These are phyloP conservation scores for Cairina moschata DNA, from an alignment of 2,113 vertebrate species.

Conservation along the genomic window DNA sequence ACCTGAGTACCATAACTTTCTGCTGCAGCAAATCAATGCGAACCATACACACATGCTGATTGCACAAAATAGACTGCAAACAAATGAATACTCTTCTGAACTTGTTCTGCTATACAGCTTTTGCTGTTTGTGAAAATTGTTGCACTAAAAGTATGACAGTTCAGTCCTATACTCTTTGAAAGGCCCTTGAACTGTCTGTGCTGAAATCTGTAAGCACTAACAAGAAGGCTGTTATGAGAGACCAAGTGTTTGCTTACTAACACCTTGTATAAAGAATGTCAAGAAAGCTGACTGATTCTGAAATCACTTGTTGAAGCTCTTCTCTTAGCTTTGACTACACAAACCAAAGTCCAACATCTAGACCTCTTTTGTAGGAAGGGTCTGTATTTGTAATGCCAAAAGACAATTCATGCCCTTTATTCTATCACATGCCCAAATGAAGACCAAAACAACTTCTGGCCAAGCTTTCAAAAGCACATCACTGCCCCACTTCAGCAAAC, in stretches of 20 bases:
- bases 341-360: not conserved
- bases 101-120: not conserved
- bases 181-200: not conserved
- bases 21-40: not conserved
- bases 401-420: not conserved
- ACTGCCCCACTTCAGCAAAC: not conserved
- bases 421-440: rapidly evolving
- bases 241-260: not conserved
- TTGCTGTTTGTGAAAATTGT: not conserved
- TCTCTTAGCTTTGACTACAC: not conserved
- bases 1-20: not conserved
- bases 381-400: not conserved
- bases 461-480: not conserved
- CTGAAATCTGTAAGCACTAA: not conserved
- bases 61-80: not conserved
- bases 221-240: not conserved
- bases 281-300: not conserved
- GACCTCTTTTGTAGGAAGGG: not conserved
- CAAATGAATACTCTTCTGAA: not conserved
- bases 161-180: not conserved
- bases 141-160: not conserved
- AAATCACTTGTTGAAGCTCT: not conserved
- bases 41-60: rapidly evolving
- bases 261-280: not conserved
- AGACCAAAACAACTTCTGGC: not conserved